Evolutionary conservation across 2,113 vertebrate genomes (phyloP), one percentile per base, ranked within the genome.

Genomic region (Guaruba guarouba): DNA sequence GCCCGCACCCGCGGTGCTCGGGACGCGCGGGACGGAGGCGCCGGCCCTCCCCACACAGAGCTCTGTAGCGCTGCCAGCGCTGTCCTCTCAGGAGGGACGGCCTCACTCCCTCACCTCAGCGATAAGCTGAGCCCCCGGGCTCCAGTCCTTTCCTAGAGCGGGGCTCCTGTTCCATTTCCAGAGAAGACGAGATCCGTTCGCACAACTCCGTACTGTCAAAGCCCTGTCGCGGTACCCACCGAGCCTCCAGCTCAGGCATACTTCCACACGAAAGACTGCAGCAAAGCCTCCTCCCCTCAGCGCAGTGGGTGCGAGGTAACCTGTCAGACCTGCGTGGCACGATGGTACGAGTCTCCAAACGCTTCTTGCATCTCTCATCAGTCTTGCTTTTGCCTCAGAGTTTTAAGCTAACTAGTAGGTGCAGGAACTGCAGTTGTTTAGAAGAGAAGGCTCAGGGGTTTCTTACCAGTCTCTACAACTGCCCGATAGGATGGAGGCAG

Each of bases 161-260:
- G 13, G 37, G 31, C 4, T 27, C 43, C 12, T 33, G 37, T 19
- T 20, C n/a, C 1, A 6, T 16, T 25, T 19, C 25, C 29, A 2
- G 39, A 11, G 16, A 4, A 54, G 29, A 9, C 3, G 3, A 44
- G 52, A 5, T 11, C 44, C 3, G 55, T 29, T 3, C 10, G 9
- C 19, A 0, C 16, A 9, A 0, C n/a, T 22, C 62, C 0, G 28
- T 9, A 18, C 28, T 9, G 12, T 28, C 43, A 20, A 11, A 6
- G 35, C 33, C 14, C 0, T 10, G 2, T 6, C 4, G 3, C 27
- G 0, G 20, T 4, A 3, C 6, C 49, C 29, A 5, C 11, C 25
- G 0, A 3, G 27, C 44, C 23, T 41, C 39, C 27, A 2, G 49
- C 51, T 17, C n/a, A 9, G 57, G 8, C 2, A 6, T 4, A 39